These are phyloP conservation scores for Lipotes vexillifer DNA, from an alignment of 2,113 vertebrate species.

Conservation along the genomic window DNA sequence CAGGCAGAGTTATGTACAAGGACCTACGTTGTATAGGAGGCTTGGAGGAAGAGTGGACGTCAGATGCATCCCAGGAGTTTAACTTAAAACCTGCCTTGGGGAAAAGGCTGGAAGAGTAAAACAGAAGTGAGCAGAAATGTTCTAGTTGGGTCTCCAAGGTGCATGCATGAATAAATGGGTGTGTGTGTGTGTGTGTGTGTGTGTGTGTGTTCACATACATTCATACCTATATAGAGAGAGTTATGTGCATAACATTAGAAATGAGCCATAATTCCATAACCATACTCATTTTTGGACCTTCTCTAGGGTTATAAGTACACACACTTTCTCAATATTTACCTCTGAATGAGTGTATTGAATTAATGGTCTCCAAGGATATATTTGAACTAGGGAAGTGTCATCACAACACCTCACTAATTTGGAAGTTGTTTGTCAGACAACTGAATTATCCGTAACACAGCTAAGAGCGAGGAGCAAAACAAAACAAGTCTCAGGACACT, in stretches of 20 bases:
- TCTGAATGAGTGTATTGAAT: background rate
- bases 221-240: background rate
- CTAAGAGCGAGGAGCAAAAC: background rate
- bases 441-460: background rate
- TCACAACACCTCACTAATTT: background rate
- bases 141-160: background rate
- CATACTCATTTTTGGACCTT: background rate
- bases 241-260: background rate
- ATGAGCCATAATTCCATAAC: background rate
- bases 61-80: background rate
- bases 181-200: background rate
- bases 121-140: background rate
- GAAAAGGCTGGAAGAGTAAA: background rate
- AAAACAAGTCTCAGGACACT: conserved; percentile 5
- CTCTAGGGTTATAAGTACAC: background rate
- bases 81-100: background rate
- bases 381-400: background rate
- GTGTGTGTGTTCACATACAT: background rate
- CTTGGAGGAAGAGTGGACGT: background rate
- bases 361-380: background rate
- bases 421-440: conserved; percentile 21
- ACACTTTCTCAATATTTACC: background rate
- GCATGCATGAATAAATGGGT: background rate
- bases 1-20: too few relatives aligned
- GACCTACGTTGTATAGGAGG: background rate